Conservation (phyloP, 2,888 invertebrate genomes). For the Dolichopus griseipennis region DNA sequence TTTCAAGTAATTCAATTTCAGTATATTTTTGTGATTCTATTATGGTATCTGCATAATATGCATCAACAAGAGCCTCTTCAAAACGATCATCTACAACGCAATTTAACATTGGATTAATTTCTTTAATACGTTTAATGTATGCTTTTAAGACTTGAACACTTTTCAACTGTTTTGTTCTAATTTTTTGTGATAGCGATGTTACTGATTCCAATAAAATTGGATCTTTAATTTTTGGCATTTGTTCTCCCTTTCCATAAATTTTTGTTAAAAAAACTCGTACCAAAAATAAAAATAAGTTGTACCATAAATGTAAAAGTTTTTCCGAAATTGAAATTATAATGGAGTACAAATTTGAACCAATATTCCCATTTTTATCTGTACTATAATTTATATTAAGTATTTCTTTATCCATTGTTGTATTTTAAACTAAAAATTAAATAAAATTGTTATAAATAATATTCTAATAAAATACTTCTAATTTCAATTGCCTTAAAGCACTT, state of each 20-base stretch:
- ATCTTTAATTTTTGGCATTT: conserved; percentile 26
- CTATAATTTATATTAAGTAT: not conserved
- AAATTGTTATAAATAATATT: too few relatives aligned
- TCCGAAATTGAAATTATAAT: not conserved
- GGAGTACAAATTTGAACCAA: not conserved
- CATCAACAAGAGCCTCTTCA: conserved; percentile 64
- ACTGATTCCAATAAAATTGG: conserved; percentile 37
- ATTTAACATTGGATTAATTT: conserved; percentile 70
- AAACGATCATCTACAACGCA: conserved; percentile 73
- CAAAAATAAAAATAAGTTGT: not conserved
- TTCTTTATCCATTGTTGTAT: not conserved
- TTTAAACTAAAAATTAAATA: too few relatives aligned
- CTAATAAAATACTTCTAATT: too few relatives aligned
- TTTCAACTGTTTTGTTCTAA: conserved; percentile 53
- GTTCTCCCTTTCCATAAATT: conserved; percentile 44
- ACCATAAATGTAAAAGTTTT: not conserved
- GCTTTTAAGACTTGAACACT: conserved; percentile 61
- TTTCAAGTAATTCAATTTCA: conserved; percentile 53
- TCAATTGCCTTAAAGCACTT: too few relatives aligned
- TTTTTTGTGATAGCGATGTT: conserved; percentile 56
- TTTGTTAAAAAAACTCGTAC: not conserved
- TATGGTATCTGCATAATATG: conserved; percentile 60
- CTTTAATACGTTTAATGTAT: conserved; percentile 65
- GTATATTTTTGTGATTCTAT: conserved; percentile 50
- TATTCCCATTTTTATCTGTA: not conserved